Percentiles rank a stretch among this genome's conserved stretches.
Evolutionary conservation across 2,888 invertebrate genomes (phyloP).

Genomic region (Ptychoptera albimana): DNA sequence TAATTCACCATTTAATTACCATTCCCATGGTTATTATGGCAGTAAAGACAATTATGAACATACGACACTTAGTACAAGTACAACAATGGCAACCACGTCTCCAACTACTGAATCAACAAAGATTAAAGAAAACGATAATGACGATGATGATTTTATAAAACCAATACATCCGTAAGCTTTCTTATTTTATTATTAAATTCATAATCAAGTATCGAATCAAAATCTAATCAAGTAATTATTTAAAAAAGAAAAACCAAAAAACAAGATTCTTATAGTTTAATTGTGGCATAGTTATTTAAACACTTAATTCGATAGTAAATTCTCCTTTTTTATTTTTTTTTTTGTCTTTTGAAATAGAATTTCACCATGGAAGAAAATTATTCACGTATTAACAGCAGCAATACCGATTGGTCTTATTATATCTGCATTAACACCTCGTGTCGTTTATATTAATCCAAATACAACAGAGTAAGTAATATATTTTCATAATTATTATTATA

Average conservation of each 20-base stretch:
- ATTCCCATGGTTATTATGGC: not conserved
- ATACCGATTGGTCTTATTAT: slow-evolving; percentile 54
- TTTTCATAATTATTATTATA: too few relatives aligned
- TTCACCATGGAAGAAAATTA: slow-evolving; percentile 43
- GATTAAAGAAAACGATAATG: not conserved
- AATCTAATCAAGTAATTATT: too few relatives aligned
- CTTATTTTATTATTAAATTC: too few relatives aligned
- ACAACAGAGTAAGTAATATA: slow-evolving; percentile 12
- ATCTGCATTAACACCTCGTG: slow-evolving; percentile 50
- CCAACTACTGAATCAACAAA: not conserved
- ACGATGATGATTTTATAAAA: too few relatives aligned
- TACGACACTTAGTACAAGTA: not conserved
- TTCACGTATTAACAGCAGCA: slow-evolving; percentile 48
- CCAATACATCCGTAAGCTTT: too few relatives aligned
- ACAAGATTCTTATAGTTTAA: too few relatives aligned
- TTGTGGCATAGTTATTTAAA: too few relatives aligned
- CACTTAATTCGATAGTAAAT: too few relatives aligned
- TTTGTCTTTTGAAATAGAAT: slow-evolving; percentile 16
- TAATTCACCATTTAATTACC: not conserved
- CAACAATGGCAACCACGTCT: not conserved
- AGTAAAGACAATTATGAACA: not conserved
- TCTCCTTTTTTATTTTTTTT: too few relatives aligned
- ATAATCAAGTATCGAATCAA: not conserved
- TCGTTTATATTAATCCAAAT: slow-evolving; percentile 38
- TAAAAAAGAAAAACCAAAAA: too few relatives aligned